Percentiles rank a stretch among this genome's conserved stretches.
Conservation (phyloP, 92 coral and sea anemone species). For the Phenganax stokvisi region DNA sequence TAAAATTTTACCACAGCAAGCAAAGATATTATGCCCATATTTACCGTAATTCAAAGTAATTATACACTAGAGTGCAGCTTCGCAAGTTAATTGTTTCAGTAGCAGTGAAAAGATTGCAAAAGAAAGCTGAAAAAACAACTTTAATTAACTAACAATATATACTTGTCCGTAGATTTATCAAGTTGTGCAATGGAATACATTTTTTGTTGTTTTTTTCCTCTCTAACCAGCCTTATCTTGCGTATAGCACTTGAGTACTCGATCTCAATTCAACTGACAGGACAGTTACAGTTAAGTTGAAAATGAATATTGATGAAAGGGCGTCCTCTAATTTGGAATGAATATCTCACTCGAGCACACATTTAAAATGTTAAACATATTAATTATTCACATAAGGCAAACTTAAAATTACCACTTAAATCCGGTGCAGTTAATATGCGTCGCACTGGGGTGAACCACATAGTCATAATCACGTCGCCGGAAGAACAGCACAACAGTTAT, state of each 20-base stretch:
- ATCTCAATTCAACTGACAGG: background rate
- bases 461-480: slow-evolving; percentile 14
- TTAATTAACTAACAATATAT: too few relatives aligned
- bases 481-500: slow-evolving; percentile 20
- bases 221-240: background rate
- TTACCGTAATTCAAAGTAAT: too few relatives aligned
- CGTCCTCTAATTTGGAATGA: slow-evolving; percentile 34
- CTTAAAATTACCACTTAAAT: slow-evolving; percentile 21
- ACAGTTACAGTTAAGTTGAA: slow-evolving; percentile 1
- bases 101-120: too few relatives aligned
- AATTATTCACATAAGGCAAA: slow-evolving; percentile 21
- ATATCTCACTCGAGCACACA: background rate
- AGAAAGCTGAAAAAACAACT: too few relatives aligned
- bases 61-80: too few relatives aligned
- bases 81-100: too few relatives aligned
- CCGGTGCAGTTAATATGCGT: slow-evolving; percentile 13
- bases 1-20: too few relatives aligned
- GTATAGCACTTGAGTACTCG: background rate
- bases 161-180: too few relatives aligned
- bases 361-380: slow-evolving; percentile 25
- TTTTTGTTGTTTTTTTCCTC: too few relatives aligned
- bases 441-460: slow-evolving; percentile 34
- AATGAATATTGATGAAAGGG: slow-evolving; percentile 23
- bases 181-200: too few relatives aligned
- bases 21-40: too few relatives aligned